These are phyloP conservation scores for Coptodon rendalli DNA, from an alignment of 2,113 vertebrate species.

Conservation along the genomic window DNA sequence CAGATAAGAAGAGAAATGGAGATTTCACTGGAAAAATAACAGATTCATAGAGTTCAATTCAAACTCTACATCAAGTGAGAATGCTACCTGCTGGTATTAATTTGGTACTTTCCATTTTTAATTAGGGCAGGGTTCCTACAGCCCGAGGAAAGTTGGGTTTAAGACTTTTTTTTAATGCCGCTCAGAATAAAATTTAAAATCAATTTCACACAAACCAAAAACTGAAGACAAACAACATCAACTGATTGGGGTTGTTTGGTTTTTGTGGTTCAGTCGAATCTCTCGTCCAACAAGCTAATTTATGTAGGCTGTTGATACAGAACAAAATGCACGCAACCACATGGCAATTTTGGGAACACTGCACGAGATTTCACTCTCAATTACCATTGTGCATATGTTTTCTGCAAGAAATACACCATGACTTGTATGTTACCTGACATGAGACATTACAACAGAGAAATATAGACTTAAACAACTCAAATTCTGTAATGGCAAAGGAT, in stretches of 20 bases:
- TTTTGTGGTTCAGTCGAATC: background rate
- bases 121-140: background rate
- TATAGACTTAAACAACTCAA: background rate
- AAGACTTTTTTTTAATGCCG: background rate
- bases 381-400: background rate
- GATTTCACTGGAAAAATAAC: background rate
- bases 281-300: background rate
- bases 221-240: background rate
- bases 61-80: background rate
- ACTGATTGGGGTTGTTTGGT: background rate
- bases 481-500: background rate
- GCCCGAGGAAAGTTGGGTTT: background rate
- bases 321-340: background rate
- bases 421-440: background rate
- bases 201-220: background rate
- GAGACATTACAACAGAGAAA: background rate
- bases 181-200: background rate
- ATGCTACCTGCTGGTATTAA: background rate
- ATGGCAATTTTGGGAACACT: background rate
- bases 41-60: background rate
- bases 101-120: background rate
- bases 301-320: background rate
- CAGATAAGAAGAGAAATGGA: background rate
- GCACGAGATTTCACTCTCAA: background rate
- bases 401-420: background rate